Base-by-base conservation (phyloP, 2,888 invertebrate species). In the Zaprionus lineosus region DNA sequence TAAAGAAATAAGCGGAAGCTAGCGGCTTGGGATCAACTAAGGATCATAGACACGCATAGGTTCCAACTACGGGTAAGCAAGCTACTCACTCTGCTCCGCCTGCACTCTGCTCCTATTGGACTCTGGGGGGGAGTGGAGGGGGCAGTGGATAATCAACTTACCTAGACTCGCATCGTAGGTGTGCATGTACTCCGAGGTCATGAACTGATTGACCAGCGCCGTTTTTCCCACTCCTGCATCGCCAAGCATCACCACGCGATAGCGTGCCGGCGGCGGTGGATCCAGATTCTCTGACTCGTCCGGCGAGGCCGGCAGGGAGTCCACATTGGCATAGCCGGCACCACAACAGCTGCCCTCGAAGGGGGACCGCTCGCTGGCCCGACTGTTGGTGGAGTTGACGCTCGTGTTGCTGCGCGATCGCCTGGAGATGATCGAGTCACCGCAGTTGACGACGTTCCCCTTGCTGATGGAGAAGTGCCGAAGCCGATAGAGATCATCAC, bases 131-230 rank as follows among this genome's bases (percentile, higher is more conserved):
- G 19, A 19, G 11, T 3, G 33, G 14, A 14, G 2, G 24, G 21
- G 40, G 41, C 7, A 46, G 15, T 33, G 37, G 34, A 28, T 34
- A 37, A 14, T 29, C 31, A 52, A 91, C 93, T 94, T 91, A 96
- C 96, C 96, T 87, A 96, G 91, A 86, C 96, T 97, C 1, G 96
- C 96, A 87, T 97, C 97, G 89, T 97, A 97, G 0, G 97, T 97
- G 90, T 97, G 97, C 94, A 97, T 96, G 87, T 97, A 97, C 86
- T 97, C 97, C 68, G 97, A 97, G 19, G 97, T 97, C 96, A 97
- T 97, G 89, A 98, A 97, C 88, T 98, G 97, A 0, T 95, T 95
- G 1, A 97, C 96, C 16, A 98, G 91, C 1, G 97, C 96, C 0
- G 96, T 95, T 90, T 97, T 98, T 1, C 98, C 97, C 9, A 97